Evolutionary conservation across 2,888 invertebrate species (phyloP), one percentile per base, ranked within the genome.

Genomic region (Coleophora deauratella): DNA sequence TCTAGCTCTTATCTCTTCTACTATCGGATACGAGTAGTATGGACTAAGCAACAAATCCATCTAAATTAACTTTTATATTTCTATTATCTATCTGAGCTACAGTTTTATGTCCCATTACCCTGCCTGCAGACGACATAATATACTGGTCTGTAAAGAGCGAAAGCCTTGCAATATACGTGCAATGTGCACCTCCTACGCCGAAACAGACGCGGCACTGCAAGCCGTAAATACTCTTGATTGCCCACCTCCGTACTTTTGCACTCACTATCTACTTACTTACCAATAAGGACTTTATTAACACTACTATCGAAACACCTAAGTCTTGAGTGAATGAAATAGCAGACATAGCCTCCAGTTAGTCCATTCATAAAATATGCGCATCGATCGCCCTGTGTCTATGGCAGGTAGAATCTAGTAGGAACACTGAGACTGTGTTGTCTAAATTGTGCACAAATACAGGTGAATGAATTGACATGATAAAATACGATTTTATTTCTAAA

Each of bases 201-300:
- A 27, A 40, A 36, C 40, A 45, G 40, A 42, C 33, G n/a, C n/a
- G 37, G 12, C 38, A 40, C 40, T 35, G 35, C 44, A 35, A 41
- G 34, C 21, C 37, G 40, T 43, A 37, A 38, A 44, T 30, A 33
- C 35, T 15, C 35, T 15, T 38, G 38, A 44, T 44, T 41, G 44
- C 44, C 41, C 35, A 37, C 33, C 36, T 31, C 27, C 35, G 21
- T 31, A n/a, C 32, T 6, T 15, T 9, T 11, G 12, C 21, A 33
- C 13, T 12, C 13, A 33, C 33, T 33, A 33, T 8, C 11, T 2
- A 33, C 33, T n/a, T 31, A n/a, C 31, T 10, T 31, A n/a, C 31
- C 31, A 31, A 10, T 10, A 9, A 11, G 11, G 6, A 11, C 9
- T 31, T n/a, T 31, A n/a, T 31, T n/a, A 31, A n/a, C n/a, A n/a